Evolutionary conservation across 2,888 invertebrate species (phyloP), one percentile per base, ranked within the genome.

Genomic region (Amorpha juglandis): DNA sequence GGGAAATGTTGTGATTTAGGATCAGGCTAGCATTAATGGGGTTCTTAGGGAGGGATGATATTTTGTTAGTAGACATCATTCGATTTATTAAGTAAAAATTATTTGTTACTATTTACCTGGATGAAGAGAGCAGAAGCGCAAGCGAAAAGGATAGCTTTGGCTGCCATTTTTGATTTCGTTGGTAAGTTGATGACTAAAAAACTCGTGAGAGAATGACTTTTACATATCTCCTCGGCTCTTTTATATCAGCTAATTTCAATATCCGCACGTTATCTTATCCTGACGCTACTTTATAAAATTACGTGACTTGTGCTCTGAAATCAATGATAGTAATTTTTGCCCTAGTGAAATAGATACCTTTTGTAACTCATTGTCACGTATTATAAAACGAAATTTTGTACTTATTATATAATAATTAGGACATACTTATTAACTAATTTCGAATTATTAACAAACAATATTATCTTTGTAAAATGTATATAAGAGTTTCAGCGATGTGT

Each of bases 91-190:
- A 9, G 7, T 12, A 14, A 14, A 12, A 14, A 38, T 9, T 38
- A 38, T 38, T 9, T 38, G n/a, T 19, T 38, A 6, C n/a, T 33
- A 63, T 19, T 50, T 52, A 76, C 76, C 70, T 73, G 69, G 7
- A 67, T 63, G 7, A 76, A 51, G 7, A 76, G 51, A 8, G 69
- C 70, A 8, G 70, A 70, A 52, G 67, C 64, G 58, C 76, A 75
- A 66, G 73, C 3, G 35, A 70, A 1, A 11, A 72, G 38, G 9
- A 75, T 38, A 63, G n/a, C 27, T 16, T 71, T 74, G 16, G 50
- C 65, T 62, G 70, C 53, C 75, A 75, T 75, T 62, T 16, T 67
- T 45, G 19, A 19, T 9, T 50, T 50, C 3, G 50, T 50, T 63
- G 0, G 3, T 14, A 42, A 16, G 58, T 42, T 58, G 4, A 7